Evolutionary conservation across 2,113 vertebrate species (phyloP).

Genomic region (Python bivittatus): DNA sequence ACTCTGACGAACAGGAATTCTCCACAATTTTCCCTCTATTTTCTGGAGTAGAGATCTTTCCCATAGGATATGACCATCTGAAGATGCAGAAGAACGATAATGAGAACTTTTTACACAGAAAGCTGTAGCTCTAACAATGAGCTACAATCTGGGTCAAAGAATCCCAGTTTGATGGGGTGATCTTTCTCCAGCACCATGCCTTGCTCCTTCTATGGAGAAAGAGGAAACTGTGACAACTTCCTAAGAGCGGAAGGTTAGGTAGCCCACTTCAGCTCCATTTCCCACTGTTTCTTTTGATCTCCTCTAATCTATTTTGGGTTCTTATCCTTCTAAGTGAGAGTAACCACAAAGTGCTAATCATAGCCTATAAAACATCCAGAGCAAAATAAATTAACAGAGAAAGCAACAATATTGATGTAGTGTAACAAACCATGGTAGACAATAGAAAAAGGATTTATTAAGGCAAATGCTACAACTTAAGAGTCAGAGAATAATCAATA

Average conservation of each 20-base stretch:
- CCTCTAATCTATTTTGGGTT: neutral
- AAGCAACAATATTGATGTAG: constrained; percentile 28
- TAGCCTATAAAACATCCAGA: neutral
- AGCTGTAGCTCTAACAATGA: no score
- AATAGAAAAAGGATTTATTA: constrained; percentile 4
- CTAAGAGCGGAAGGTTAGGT: neutral
- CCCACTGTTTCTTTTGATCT: neutral
- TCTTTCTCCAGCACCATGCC: neutral
- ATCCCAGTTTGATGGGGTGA: accelerated
- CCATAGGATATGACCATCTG: neutral
- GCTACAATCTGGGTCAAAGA: neutral
- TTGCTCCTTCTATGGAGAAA: neutral
- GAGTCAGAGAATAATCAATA: constrained; percentile 40
- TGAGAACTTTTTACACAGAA: no score
- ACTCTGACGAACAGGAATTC: neutral
- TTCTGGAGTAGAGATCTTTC: neutral
- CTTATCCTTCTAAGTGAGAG: constrained; percentile 23
- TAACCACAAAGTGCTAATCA: constrained; percentile 19
- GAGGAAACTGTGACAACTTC: neutral
- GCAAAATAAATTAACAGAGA: constrained; percentile 34
- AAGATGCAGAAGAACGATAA: neutral
- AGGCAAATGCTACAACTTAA: constrained; percentile 34
- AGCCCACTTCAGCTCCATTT: neutral
- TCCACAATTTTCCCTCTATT: neutral
- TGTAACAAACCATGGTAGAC: constrained; percentile 26